Percentiles rank a stretch among this genome's conserved stretches.
These are phyloP conservation scores for Luperina nickerlii DNA, from an alignment of 2,888 invertebrate species.

Conservation along the genomic window DNA sequence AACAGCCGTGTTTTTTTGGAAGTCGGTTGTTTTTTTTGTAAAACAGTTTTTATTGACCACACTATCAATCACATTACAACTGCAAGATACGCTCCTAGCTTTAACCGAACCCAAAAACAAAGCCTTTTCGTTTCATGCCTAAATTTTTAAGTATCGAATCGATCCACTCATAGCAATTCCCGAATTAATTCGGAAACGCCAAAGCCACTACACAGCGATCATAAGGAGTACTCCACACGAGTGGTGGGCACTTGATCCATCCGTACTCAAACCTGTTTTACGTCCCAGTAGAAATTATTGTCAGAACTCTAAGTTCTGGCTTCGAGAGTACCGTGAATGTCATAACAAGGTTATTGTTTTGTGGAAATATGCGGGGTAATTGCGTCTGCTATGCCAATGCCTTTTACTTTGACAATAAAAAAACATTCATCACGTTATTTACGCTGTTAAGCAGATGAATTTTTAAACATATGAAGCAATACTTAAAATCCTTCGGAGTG, in stretches of 20 bases:
- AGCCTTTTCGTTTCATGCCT: conserved; percentile 13
- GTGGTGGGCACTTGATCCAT: conserved; percentile 70
- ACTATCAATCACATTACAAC: not conserved
- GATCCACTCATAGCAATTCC: conserved; percentile 45
- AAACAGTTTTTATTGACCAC: not conserved
- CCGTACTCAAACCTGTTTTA: conserved; percentile 69
- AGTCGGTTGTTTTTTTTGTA: not conserved
- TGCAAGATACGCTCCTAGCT: not conserved
- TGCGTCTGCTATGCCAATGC: not conserved
- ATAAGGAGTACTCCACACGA: conserved; percentile 68
- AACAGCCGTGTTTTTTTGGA: too few relatives aligned
- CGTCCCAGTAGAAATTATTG: conserved; percentile 44
- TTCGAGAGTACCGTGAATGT: conserved; percentile 16
- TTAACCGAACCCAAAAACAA: conserved; percentile 20
- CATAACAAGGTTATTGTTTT: conserved; percentile 10
- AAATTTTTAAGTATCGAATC: conserved; percentile 56
- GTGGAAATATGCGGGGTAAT: not conserved
- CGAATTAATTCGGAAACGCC: conserved; percentile 59
- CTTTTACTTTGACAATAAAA: not conserved
- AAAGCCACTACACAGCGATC: conserved; percentile 63
- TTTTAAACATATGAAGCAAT: not conserved
- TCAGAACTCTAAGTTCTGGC: conserved; percentile 49
- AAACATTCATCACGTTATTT: not conserved
- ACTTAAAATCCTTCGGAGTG: not conserved
- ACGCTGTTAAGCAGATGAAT: not conserved